Conservation (phyloP, 2,888 invertebrate species). For the Meghimatium bilineatum region DNA sequence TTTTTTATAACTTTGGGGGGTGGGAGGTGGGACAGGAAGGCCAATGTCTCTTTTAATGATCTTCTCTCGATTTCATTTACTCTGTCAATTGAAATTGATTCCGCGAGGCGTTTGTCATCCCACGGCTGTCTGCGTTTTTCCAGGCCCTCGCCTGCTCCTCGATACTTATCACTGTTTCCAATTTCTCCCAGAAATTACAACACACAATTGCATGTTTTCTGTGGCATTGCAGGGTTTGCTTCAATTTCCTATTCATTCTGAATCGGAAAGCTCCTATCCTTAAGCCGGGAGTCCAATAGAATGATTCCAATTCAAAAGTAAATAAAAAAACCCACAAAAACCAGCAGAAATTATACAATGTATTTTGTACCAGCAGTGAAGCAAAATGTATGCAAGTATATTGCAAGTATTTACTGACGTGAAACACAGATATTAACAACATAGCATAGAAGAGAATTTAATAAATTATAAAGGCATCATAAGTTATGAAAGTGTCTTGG, state of each 20-base stretch:
- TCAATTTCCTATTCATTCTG: conserved; percentile 41
- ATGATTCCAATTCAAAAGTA: background rate
- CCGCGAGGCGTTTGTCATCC: conserved; percentile 43
- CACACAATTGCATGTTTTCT: conserved; percentile 41
- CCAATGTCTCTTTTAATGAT: conserved; percentile 41
- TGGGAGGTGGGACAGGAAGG: background rate
- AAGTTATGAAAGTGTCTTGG: too few relatives aligned
- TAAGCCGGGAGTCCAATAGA: background rate
- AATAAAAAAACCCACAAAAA: background rate
- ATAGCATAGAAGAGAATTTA: too few relatives aligned
- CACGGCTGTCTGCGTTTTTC: conserved; percentile 43
- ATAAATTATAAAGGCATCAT: too few relatives aligned
- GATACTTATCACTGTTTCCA: conserved; percentile 48
- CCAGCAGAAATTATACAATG: background rate
- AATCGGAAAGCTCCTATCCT: conserved; percentile 21
- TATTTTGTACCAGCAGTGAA: too few relatives aligned
- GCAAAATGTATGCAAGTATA: too few relatives aligned
- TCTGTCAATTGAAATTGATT: conserved; percentile 47
- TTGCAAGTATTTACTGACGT: too few relatives aligned
- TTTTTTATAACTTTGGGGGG: background rate
- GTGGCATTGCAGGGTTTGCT: conserved; percentile 15
- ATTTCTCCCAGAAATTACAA: conserved; percentile 45
- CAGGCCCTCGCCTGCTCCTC: conserved; percentile 18
- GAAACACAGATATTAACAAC: too few relatives aligned
- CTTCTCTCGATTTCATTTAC: conserved; percentile 45